Evolutionary conservation across 2,113 vertebrate genomes (phyloP).

Genomic region (Nesogale talazaci): DNA sequence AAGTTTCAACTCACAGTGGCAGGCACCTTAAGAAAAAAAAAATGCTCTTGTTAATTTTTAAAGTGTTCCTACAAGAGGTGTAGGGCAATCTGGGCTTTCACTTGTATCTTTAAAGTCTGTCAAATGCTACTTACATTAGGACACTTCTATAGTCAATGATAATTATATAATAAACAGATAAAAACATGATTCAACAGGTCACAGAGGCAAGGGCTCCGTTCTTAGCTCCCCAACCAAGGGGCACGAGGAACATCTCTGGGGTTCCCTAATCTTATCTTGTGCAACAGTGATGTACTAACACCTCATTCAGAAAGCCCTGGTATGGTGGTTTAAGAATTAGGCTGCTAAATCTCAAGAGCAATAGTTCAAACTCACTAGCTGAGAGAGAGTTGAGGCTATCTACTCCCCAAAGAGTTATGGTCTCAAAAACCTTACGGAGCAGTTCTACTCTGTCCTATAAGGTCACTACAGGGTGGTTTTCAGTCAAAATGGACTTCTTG

Average conservation of each 20-base stretch:
- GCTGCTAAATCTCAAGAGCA: not conserved
- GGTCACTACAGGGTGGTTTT: too few species aligned
- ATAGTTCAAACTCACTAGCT: not conserved
- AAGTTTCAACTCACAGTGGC: not conserved
- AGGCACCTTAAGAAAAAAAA: not conserved
- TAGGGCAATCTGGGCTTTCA: constrained; percentile 39
- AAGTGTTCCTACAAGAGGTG: too few species aligned
- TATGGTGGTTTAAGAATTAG: not conserved
- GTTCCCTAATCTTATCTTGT: not conserved
- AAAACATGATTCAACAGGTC: constrained; percentile 77
- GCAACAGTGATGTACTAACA: not conserved
- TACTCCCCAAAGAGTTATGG: not conserved
- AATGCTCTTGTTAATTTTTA: not conserved
- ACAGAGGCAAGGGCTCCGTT: constrained; percentile 29
- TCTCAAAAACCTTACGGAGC: not conserved
- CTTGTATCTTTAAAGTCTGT: constrained; percentile 65
- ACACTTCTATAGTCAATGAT: constrained; percentile 55
- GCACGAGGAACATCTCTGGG: not conserved
- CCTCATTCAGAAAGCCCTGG: not conserved
- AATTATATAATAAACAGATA: constrained; percentile 72
- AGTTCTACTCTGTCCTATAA: not conserved
- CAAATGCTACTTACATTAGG: constrained; percentile 67
- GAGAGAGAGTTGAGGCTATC: not conserved
- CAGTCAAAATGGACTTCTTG: too few species aligned
- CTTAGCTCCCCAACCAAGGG: too few species aligned